Percentiles rank a stretch among this genome's conserved stretches.
Conservation (phyloP, 2,797 vertebrate species). For the Arvicola amphibius region DNA sequence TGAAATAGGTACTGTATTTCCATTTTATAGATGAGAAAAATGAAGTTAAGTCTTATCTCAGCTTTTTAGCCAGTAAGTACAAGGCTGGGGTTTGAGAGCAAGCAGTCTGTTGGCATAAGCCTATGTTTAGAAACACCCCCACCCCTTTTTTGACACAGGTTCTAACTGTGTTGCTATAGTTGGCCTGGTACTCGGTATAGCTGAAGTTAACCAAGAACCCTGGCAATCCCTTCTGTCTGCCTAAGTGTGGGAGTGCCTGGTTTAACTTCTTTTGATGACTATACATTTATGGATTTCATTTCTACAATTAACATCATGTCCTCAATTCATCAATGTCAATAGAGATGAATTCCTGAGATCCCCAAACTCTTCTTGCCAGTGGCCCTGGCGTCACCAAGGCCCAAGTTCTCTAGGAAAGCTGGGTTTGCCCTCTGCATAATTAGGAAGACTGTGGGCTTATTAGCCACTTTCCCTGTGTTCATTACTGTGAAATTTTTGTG, state of each 20-base stretch:
- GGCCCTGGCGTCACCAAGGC: not conserved
- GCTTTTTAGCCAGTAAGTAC: not conserved
- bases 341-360: not conserved
- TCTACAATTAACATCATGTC: not conserved
- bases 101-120: not conserved
- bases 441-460: conserved; percentile 11
- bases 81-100: not conserved
- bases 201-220: not conserved
- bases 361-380: not conserved
- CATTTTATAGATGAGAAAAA: conserved; percentile 20
- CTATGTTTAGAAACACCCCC: not conserved
- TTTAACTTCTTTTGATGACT: not conserved
- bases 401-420: not conserved
- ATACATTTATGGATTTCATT: not conserved
- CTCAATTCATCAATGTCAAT: not conserved
- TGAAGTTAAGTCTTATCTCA: not conserved
- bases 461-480: conserved; percentile 39
- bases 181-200: not conserved
- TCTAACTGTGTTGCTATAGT: not conserved
- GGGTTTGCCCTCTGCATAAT: conserved; percentile 6
- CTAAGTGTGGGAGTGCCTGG: not conserved
- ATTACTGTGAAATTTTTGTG: not conserved
- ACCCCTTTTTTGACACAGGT: not conserved
- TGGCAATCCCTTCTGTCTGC: not conserved
- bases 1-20: not conserved